These are phyloP conservation scores for Fregata magnificens DNA, from an alignment of 2,113 vertebrate species.

Conservation along the genomic window DNA sequence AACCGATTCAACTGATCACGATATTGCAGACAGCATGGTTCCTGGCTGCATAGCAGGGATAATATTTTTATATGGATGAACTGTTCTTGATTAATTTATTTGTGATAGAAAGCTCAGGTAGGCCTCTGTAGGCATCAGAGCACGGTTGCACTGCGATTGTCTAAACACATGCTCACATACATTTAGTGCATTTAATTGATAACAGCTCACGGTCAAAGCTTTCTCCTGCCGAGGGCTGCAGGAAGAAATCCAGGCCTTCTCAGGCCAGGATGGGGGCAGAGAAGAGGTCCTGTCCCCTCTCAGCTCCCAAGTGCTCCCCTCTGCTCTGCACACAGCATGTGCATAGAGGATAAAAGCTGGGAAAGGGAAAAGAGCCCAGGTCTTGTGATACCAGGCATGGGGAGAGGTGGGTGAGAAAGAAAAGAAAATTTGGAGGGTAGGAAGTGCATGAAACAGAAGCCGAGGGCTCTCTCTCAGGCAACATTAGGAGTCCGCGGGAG, in stretches of 20 bases:
- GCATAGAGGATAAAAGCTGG: neutral
- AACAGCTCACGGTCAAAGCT: neutral
- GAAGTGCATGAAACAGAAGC: neutral
- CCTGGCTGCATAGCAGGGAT: neutral
- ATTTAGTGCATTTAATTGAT: neutral
- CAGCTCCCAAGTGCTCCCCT: neutral
- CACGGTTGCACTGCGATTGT: neutral
- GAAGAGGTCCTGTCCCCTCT: neutral
- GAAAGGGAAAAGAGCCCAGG: neutral
- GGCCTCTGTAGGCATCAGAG: neutral
- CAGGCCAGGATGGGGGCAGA: neutral
- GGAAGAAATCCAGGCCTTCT: neutral
- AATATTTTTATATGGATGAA: neutral
- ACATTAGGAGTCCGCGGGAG: fast-evolving
- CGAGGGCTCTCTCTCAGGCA: fast-evolving
- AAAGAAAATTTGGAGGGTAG: neutral
- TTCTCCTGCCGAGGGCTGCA: neutral
- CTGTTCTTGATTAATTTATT: neutral
- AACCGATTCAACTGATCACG: neutral
- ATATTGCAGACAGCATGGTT: neutral
- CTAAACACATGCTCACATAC: neutral
- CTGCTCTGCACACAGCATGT: neutral
- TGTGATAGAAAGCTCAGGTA: neutral
- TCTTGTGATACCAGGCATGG: neutral
- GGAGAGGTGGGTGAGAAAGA: neutral